Conservation (phyloP, 2,113 vertebrate species). For the Bufo bufo region DNA sequence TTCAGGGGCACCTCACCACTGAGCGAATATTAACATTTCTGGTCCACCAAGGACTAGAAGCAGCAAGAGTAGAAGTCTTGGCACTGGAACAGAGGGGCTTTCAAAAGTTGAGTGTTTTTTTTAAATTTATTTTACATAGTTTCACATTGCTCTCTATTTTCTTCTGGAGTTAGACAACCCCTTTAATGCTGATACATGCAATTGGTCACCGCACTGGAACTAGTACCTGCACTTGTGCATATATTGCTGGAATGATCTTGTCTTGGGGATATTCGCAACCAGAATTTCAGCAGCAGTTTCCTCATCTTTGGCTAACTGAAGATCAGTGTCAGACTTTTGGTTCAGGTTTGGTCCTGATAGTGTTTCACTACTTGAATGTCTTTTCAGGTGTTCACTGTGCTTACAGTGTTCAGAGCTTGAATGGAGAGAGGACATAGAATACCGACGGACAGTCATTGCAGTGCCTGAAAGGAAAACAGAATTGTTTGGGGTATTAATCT, state of each 20-base stretch:
- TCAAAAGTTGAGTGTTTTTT: too few species aligned
- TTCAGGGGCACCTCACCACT: too few species aligned
- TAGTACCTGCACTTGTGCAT: conserved; percentile 79
- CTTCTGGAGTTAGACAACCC: too few species aligned
- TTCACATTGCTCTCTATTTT: too few species aligned
- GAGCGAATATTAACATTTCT: too few species aligned
- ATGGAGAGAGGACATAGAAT: conserved; percentile 71
- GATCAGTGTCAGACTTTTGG: conserved; percentile 38
- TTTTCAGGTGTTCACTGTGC: conserved; percentile 56
- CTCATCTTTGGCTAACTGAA: conserved; percentile 42
- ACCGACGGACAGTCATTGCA: conserved; percentile 89
- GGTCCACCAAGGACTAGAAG: too few species aligned
- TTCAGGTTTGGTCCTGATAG: neutral
- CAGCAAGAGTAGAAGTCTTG: too few species aligned
- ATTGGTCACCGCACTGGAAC: too few species aligned
- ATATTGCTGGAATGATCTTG: conserved; percentile 74
- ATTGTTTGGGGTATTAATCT: neutral
- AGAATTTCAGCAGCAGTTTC: conserved; percentile 33
- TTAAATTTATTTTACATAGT: too few species aligned
- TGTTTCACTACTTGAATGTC: conserved; percentile 41
- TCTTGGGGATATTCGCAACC: conserved; percentile 61
- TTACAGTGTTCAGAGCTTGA: conserved; percentile 61
- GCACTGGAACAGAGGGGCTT: too few species aligned
- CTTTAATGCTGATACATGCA: neutral
- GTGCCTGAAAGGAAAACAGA: conserved; percentile 69